Conservation (phyloP, 2,797 vertebrate genomes). For the Falco biarmicus region DNA sequence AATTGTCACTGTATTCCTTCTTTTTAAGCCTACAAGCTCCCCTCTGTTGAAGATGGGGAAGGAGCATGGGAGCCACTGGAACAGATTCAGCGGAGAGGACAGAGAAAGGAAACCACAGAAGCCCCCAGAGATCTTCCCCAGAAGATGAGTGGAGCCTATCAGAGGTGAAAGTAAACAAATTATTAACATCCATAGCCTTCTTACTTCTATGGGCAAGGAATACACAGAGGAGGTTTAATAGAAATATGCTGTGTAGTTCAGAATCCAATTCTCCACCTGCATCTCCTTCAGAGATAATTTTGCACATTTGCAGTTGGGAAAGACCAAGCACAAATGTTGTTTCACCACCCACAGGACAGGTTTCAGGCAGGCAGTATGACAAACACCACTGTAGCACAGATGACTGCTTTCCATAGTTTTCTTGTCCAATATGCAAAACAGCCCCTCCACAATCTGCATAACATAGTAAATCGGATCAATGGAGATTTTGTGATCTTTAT, state of each 20-base stretch:
- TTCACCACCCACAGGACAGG: neutral
- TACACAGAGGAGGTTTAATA: neutral
- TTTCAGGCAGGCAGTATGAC: neutral
- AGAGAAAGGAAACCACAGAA: neutral
- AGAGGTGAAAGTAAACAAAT: neutral
- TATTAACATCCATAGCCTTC: neutral
- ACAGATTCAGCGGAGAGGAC: neutral
- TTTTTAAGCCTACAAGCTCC: neutral
- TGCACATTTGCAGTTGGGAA: neutral
- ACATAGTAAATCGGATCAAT: neutral
- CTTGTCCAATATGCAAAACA: neutral
- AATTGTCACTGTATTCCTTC: neutral
- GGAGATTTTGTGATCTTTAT: neutral
- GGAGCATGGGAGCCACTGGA: neutral
- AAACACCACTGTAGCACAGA: accelerated
- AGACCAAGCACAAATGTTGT: neutral
- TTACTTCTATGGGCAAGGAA: neutral
- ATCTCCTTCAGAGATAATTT: neutral
- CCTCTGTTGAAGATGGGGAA: neutral
- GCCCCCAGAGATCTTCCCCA: neutral
- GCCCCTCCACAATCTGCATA: neutral
- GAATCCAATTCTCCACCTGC: neutral
- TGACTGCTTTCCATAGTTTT: neutral
- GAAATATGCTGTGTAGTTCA: neutral
- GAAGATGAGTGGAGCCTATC: neutral